phyloP scores from a whole-genome alignment of 2,113 vertebrate genomes.

The Dipodomys spectabilis region DNA sequence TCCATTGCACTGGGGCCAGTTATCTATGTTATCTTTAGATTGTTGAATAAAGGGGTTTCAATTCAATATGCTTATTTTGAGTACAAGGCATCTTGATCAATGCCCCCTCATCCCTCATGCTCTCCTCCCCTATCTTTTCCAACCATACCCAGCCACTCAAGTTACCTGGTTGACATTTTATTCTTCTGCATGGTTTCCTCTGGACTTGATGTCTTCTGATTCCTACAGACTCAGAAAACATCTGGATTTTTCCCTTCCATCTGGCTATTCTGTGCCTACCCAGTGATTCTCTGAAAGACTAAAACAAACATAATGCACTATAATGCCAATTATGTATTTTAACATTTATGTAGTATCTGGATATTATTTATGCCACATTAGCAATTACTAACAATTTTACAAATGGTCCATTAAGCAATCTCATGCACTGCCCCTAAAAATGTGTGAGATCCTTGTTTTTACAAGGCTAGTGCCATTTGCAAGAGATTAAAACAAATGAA shows the following conservation, averaged over 20 bases:
- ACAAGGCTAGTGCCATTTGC: background rate
- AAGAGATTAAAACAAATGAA: background rate
- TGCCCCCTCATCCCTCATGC: too few species aligned
- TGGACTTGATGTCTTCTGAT: fast-evolving
- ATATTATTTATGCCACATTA: background rate
- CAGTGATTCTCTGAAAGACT: background rate
- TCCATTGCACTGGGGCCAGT: background rate
- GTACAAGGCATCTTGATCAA: too few species aligned
- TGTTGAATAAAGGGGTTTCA: too few species aligned
- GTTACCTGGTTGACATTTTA: background rate
- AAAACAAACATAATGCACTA: background rate
- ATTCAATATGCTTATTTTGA: too few species aligned
- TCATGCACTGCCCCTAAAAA: background rate
- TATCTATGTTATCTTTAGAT: too few species aligned
- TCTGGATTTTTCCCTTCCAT: background rate
- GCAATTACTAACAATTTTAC: background rate
- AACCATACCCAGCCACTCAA: too few species aligned
- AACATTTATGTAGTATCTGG: background rate
- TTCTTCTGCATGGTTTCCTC: background rate
- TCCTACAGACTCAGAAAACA: background rate
- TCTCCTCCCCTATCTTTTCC: too few species aligned
- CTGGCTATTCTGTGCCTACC: background rate
- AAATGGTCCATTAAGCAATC: background rate
- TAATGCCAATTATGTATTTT: background rate
- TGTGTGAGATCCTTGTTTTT: background rate